Conservation (phyloP, 2,888 invertebrate genomes). For the Apoda limacodes region DNA sequence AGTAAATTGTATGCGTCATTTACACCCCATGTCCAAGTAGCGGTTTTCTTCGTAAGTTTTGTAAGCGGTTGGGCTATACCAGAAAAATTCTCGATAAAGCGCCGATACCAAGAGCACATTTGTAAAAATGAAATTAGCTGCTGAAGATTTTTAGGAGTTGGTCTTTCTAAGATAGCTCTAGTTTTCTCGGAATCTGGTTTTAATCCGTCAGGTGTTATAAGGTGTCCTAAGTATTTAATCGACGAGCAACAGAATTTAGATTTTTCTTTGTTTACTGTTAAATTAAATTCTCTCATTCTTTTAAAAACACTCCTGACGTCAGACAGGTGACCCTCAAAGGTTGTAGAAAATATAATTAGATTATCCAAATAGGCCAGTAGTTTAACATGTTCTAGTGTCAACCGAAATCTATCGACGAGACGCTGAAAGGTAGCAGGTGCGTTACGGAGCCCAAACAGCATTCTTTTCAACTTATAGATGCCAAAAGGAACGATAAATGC, state of each 20-base stretch:
- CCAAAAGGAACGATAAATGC: constrained; percentile 25
- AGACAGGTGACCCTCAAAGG: constrained; percentile 15
- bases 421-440: constrained; percentile 27
- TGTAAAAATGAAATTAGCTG: constrained; percentile 16
- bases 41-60: constrained; percentile 10
- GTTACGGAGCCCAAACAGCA: constrained; percentile 28
- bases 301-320: too few relatives aligned
- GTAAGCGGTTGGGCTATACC: constrained; percentile 9
- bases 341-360: constrained; percentile 12
- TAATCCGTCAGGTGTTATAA: constrained; percentile 22
- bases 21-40: constrained; percentile 8
- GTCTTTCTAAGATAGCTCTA: constrained; percentile 9
- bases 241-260: constrained; percentile 17
- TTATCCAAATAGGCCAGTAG: constrained; percentile 25
- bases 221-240: constrained; percentile 23
- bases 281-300: constrained; percentile 15
- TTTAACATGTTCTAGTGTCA: constrained; percentile 14
- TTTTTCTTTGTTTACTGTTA: constrained; percentile 18
- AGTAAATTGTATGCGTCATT: constrained; percentile 7
- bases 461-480: constrained; percentile 23
- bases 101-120: constrained; percentile 15
- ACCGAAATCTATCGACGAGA: constrained; percentile 13
- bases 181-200: constrained; percentile 21
- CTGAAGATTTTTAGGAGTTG: constrained; percentile 14
- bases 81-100: constrained; percentile 14